phyloP scores from a whole-genome alignment of 2,797 vertebrate genomes.

The Rhinophrynus dorsalis region DNA sequence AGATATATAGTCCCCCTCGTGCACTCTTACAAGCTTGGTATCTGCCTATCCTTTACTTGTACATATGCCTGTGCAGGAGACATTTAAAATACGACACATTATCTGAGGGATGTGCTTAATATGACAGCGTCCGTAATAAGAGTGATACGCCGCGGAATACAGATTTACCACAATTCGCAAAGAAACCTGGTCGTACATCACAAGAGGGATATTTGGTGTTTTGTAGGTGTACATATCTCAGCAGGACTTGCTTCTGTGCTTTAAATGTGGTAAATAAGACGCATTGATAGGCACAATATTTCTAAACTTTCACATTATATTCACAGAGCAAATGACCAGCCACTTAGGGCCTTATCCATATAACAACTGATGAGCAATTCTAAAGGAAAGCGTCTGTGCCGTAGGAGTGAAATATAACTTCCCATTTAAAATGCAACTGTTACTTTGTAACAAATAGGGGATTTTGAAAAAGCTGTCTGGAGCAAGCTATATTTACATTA shows the following conservation, averaged over 20 bases:
- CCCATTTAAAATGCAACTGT: no score
- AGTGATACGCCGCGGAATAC: slow-evolving; percentile 1
- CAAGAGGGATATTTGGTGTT: slow-evolving; percentile 27
- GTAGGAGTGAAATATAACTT: no score
- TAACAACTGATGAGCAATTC: no score
- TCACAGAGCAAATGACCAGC: background rate
- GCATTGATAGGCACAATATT: slow-evolving; percentile 27
- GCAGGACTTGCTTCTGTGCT: background rate
- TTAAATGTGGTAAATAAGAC: slow-evolving; percentile 32
- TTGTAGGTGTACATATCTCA: slow-evolving; percentile 6
- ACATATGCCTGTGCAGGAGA: slow-evolving; percentile 10
- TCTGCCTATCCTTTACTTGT: slow-evolving; percentile 31
- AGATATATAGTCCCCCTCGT: slow-evolving; percentile 60
- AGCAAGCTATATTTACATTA: no score
- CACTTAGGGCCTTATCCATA: no score
- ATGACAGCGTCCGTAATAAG: slow-evolving; percentile 10
- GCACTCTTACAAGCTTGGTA: slow-evolving; percentile 58
- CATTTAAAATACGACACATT: slow-evolving; percentile 6
- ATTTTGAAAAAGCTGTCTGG: no score
- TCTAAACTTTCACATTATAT: slow-evolving; percentile 12
- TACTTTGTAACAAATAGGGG: no score
- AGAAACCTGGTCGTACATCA: slow-evolving; percentile 29
- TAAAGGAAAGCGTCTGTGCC: no score
- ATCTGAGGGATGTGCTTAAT: slow-evolving; percentile 22
- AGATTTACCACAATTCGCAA: slow-evolving; percentile 27